Evolutionary conservation across 2,113 vertebrate genomes (phyloP).

Genomic region (Noctilio leporinus): DNA sequence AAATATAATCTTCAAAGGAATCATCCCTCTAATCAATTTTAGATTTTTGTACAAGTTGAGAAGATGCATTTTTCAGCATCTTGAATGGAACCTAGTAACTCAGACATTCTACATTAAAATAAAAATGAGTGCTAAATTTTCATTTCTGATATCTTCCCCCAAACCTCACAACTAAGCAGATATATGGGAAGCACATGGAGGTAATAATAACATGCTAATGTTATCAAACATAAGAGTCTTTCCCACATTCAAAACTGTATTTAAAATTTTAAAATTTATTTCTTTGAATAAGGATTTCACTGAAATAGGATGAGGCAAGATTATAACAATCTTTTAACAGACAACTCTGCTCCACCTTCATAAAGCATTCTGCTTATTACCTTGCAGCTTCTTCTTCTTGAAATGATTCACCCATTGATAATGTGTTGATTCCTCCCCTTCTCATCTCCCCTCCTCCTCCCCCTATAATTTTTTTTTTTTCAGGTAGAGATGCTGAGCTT

Average conservation of each 20-base stretch:
- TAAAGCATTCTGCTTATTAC: background rate
- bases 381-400: background rate
- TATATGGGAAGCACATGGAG: background rate
- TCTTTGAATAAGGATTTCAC: background rate
- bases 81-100: background rate
- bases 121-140: background rate
- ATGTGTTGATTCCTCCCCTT: background rate
- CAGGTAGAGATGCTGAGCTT: background rate
- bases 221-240: background rate
- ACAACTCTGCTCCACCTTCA: background rate
- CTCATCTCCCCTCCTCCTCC: accelerated
- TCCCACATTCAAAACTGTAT: background rate
- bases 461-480: background rate
- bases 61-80: background rate
- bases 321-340: background rate
- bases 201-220: background rate
- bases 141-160: background rate
- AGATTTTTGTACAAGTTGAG: background rate
- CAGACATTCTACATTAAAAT: background rate
- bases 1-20: conserved; percentile 2
- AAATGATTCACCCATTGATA: background rate
- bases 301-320: background rate
- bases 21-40: background rate
- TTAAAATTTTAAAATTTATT: background rate
- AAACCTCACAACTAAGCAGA: background rate